Evolutionary conservation across 2,113 vertebrate genomes (phyloP).

Genomic region (Regulus satrapa): DNA sequence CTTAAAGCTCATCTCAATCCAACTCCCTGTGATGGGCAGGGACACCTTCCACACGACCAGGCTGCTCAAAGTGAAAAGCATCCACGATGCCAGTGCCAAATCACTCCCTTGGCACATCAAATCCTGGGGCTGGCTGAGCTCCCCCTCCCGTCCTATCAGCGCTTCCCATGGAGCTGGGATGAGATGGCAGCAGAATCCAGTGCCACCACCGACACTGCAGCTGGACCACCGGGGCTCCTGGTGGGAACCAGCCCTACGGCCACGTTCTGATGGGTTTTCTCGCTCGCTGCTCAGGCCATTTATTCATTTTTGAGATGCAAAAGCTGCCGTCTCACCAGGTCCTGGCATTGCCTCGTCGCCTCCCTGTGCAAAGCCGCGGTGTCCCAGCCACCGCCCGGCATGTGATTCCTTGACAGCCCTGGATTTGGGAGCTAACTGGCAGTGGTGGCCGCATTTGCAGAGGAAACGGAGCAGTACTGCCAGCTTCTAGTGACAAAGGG

Average conservation of each 20-base stretch:
- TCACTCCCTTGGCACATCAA: neutral
- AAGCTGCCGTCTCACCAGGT: neutral
- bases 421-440: slow-evolving; percentile 54
- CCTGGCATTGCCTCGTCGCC: neutral
- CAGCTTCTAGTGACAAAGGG: slow-evolving; percentile 72
- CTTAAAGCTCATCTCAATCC: neutral
- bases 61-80: neutral
- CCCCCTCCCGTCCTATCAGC: neutral
- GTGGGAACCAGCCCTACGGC: neutral
- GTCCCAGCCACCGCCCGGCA: neutral
- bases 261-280: neutral
- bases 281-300: fast-evolving
- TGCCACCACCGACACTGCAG: neutral
- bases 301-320: neutral
- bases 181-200: neutral
- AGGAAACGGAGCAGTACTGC: slow-evolving; percentile 36
- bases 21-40: neutral
- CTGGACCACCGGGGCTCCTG: neutral
- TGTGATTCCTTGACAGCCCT: slow-evolving; percentile 10
- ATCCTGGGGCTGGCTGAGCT: neutral
- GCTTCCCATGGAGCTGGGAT: neutral
- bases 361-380: neutral
- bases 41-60: neutral
- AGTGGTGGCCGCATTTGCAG: slow-evolving; percentile 16
- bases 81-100: fast-evolving